These are phyloP conservation scores for Luidia sarsii DNA, from an alignment of 53 echinoderm and acorn worm species.

Conservation along the genomic window DNA sequence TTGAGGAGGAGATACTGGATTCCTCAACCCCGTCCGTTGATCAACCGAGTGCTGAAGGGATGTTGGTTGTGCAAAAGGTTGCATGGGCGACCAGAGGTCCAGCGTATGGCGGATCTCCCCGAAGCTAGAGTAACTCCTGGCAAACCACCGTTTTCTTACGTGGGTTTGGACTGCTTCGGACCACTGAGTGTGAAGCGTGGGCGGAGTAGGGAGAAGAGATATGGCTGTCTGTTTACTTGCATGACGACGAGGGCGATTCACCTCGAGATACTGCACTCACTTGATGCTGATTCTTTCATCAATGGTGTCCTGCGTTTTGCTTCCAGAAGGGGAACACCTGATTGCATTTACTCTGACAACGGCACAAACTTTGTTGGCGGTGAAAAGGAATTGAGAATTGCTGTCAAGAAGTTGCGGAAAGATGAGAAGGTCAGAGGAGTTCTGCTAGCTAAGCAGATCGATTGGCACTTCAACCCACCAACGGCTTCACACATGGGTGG, in stretches of 20 bases:
- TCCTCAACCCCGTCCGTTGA: conserved; percentile 5
- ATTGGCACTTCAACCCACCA: too few relatives aligned
- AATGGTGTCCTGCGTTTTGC: conserved; percentile 67
- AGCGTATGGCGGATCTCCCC: too few relatives aligned
- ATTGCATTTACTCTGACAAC: conserved; percentile 57
- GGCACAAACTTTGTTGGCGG: too few relatives aligned
- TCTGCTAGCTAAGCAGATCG: neutral
- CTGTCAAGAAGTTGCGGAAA: conserved; percentile 13
- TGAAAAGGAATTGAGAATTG: conserved; percentile 32
- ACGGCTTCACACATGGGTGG: conserved; percentile 33
- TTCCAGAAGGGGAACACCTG: conserved; percentile 51
- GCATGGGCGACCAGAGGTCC: too few relatives aligned
- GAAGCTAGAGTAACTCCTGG: conserved; percentile 57
- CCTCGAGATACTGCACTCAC: conserved; percentile 43
- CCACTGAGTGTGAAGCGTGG: conserved; percentile 61
- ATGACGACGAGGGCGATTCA: conserved; percentile 67
- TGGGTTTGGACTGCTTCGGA: conserved; percentile 69
- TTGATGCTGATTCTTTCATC: conserved; percentile 66
- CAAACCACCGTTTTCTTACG: conserved; percentile 59
- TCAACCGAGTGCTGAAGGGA: conserved; percentile 18
- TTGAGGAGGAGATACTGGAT: conserved; percentile 54
- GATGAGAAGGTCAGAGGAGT: neutral
- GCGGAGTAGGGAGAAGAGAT: conserved; percentile 35
- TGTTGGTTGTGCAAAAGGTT: conserved; percentile 47
- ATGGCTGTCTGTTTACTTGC: conserved; percentile 72